Evolutionary conservation across 92 coral and sea anemone genomes (phyloP).

Genomic region (Heteractis magnifica): DNA sequence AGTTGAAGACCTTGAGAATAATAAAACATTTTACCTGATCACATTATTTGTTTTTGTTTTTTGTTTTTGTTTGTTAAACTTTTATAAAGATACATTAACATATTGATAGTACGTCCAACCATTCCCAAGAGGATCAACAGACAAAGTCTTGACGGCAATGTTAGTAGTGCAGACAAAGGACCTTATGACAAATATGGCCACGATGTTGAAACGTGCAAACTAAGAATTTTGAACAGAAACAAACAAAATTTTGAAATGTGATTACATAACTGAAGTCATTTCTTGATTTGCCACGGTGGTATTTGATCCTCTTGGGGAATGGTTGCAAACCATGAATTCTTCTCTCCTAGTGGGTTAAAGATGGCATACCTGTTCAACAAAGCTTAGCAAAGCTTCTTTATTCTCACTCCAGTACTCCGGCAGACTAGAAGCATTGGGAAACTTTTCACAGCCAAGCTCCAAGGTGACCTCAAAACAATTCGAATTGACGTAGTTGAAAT

Average conservation of each 20-base stretch:
- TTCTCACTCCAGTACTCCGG: constrained; percentile 88
- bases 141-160: no score
- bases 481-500: constrained; percentile 86
- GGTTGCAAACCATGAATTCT: background rate
- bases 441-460: constrained; percentile 97
- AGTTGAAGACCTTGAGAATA: background rate
- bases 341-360: background rate
- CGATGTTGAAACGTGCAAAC: no score
- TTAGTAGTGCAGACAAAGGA: no score
- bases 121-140: no score
- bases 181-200: no score
- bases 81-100: background rate
- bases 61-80: no score
- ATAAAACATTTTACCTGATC: background rate
- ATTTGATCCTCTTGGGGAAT: background rate
- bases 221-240: background rate
- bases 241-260: background rate
- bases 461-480: constrained; percentile 90
- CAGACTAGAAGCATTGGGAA: constrained; percentile 81
- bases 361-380: constrained; percentile 80
- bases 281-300: no score
- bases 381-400: constrained; percentile 78
- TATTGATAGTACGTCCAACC: background rate
- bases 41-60: no score
- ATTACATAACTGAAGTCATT: background rate